phyloP scores from a whole-genome alignment of 2,113 vertebrate genomes.

The Xiphophorus couchianus region DNA sequence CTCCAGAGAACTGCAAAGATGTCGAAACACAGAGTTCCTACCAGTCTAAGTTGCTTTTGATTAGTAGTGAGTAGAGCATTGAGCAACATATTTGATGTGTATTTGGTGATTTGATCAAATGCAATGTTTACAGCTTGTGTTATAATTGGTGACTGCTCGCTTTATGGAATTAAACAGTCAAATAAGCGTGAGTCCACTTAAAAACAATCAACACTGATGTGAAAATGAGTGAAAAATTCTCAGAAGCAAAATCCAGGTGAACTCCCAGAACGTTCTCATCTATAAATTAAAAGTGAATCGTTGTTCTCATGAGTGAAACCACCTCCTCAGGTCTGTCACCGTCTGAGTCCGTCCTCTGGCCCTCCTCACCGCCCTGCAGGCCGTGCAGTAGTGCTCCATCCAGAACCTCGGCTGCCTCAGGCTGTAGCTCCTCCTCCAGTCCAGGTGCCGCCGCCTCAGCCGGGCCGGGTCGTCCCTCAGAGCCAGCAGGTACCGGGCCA shows the following conservation, averaged over 20 bases:
- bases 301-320: constrained; percentile 80
- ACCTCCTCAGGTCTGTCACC: constrained; percentile 78
- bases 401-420: constrained; percentile 84
- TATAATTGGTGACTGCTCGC: too few species aligned
- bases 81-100: too few species aligned
- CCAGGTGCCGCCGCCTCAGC: constrained; percentile 84
- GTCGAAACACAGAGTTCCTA: too few species aligned
- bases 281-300: background rate
- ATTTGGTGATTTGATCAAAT: too few species aligned
- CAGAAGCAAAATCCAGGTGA: background rate
- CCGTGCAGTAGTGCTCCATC: constrained; percentile 88
- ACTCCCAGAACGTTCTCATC: background rate
- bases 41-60: too few species aligned
- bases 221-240: background rate
- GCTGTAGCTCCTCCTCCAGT: constrained; percentile 84
- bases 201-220: background rate
- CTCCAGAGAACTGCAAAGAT: too few species aligned
- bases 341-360: constrained; percentile 70
- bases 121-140: too few species aligned
- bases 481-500: constrained; percentile 88
- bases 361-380: constrained; percentile 78
- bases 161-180: background rate
- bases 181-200: background rate
- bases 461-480: constrained; percentile 77
- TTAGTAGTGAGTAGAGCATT: too few species aligned